Evolutionary conservation across 2,797 vertebrate species (phyloP), one percentile per base, ranked within the genome.

Genomic region (Galago senegalensis): DNA sequence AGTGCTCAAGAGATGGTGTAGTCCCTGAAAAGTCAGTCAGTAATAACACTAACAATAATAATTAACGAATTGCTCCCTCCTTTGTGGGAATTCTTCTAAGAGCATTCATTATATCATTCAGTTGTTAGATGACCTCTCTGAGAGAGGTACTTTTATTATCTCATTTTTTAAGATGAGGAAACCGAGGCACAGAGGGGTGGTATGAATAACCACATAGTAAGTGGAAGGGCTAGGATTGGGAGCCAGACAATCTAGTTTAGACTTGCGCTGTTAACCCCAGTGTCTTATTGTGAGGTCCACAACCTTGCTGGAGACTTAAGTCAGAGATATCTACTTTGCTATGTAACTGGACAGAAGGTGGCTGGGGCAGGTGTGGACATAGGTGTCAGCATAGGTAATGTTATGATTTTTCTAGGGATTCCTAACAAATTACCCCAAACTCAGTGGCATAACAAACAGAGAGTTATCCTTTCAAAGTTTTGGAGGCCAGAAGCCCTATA

Each of bases 391-490:
- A 9, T 27, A 9, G 31, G 4, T 81, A 23, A 21, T 14, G 11
- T 85, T 17, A 18, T 65, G 40, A 16, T 18, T 49, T 89, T 88
- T 10, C n/a, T 69, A 31, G 12, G n/a, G 46, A n/a, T 72, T 40
- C 34, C 0, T 49, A 13, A 49, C 21, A 79, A 79, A 43, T 65
- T n/a, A n/a, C 11, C 18, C 25, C 20, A 82, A 67, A 53, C 2
- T 23, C 11, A 16, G 8, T 75, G 8, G 17, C 37, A 65, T 63
- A 61, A 43, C n/a, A 77, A 53, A 43, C 21, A 63, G 31, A 31
- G 37, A 23, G 77, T 29, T 82, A 63, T 87, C 90, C n/a, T 58
- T 5, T 72, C 34, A 49, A n/a, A 40, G 12, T 65, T 87, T 90
- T 25, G 43, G 43, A 77, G 58, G 3, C 1, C 43, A 61, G 18